Percentiles rank a stretch among this genome's conserved stretches.
These are phyloP conservation scores for Pseudolaguvia tuberculata DNA, from an alignment of 2,113 vertebrate species.

Conservation along the genomic window DNA sequence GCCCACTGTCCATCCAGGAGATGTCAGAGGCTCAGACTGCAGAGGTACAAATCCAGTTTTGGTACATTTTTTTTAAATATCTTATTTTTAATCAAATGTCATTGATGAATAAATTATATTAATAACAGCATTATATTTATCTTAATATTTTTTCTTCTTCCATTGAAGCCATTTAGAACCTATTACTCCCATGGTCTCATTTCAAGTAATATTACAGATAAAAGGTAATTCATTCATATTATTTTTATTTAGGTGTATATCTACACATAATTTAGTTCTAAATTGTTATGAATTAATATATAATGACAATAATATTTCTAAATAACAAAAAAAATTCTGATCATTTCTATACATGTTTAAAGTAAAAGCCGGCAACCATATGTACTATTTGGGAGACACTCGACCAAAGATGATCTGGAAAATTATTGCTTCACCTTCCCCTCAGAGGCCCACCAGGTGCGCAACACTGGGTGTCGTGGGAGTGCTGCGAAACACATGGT, in stretches of 20 bases:
- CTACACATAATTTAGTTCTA: no score
- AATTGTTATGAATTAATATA: no score
- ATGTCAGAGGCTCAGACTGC: constrained; percentile 91
- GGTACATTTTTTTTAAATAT: background rate
- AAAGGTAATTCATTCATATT: constrained; percentile 69
- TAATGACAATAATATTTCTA: background rate
- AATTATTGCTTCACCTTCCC: constrained; percentile 88
- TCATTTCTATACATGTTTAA: constrained; percentile 9
- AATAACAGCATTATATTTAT: no score
- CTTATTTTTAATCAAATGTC: background rate
- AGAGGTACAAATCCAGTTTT: constrained; percentile 69
- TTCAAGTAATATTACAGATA: constrained; percentile 90
- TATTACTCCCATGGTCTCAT: constrained; percentile 93
- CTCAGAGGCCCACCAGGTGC: constrained; percentile 88
- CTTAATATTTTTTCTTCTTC: background rate
- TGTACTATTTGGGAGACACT: constrained; percentile 86
- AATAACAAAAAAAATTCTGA: background rate
- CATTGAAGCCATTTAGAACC: constrained; percentile 81
- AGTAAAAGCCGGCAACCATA: constrained; percentile 87
- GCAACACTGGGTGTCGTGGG: constrained; percentile 79
- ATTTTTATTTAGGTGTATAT: background rate
- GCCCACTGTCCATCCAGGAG: constrained; percentile 84
- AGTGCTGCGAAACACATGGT: constrained; percentile 88
- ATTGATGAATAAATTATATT: background rate
- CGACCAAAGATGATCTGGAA: constrained; percentile 80